A percentile compares a stretch with the other conserved stretches of the same genome.
Evolutionary conservation across 1,140 invertebrate species (phyloP).

Genomic region (honey bee (Apis mellifera)): DNA sequence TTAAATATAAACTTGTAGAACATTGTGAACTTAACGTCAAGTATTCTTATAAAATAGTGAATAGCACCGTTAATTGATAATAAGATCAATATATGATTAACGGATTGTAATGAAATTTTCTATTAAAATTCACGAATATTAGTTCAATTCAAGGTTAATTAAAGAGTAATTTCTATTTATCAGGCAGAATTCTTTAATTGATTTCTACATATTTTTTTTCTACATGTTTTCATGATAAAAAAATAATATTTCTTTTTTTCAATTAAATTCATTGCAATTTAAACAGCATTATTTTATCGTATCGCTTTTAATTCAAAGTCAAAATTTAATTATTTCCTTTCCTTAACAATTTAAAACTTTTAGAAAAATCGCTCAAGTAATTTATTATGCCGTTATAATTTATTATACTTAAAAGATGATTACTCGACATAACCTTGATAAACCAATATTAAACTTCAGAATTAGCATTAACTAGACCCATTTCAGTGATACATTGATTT

Average conservation of each 20-base stretch:
- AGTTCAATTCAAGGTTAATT: background rate
- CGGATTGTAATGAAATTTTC: background rate
- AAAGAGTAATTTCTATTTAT: background rate
- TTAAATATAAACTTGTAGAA: too few species aligned
- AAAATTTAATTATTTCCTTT: too few species aligned
- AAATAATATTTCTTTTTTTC: too few species aligned
- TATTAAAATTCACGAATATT: background rate
- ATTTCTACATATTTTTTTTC: background rate
- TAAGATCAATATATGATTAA: background rate
- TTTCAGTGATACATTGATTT: background rate
- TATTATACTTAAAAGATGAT: too few species aligned
- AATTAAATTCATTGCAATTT: too few species aligned
- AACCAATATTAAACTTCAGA: background rate
- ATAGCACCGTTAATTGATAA: background rate
- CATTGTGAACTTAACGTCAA: too few species aligned
- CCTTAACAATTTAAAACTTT: too few species aligned
- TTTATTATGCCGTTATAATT: too few species aligned
- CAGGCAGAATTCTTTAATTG: background rate
- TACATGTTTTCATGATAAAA: too few species aligned
- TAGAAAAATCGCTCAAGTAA: too few species aligned
- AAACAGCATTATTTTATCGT: too few species aligned
- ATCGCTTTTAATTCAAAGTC: too few species aligned
- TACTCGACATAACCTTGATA: background rate
- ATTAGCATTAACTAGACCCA: background rate
- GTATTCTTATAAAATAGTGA: background rate